Base-by-base conservation (phyloP, 1,140 invertebrate species). In the Scaptodrosophila lebanonensis region DNA sequence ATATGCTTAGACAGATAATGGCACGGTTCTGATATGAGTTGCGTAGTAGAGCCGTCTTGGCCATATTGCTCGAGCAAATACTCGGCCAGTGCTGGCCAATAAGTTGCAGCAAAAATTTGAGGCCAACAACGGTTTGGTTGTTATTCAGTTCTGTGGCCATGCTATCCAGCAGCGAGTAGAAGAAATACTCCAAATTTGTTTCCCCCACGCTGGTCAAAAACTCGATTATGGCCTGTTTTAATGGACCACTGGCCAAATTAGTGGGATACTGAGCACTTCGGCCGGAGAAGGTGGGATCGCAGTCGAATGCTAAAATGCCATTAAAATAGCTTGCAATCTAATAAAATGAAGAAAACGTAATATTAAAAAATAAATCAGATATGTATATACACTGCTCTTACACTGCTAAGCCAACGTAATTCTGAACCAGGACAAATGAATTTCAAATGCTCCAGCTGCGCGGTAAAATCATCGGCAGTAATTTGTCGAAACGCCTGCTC, bases 21-120 rank as follows among this genome's bases (percentile, higher is more conserved):
- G 93, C 92, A 32, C 93, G 89, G 82, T 95, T 95, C 71, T 95
- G 92, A 85, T 95, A 94, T 1, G 93, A 94, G 52, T 91, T 93
- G 32, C 91, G 88, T n/a, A 94, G 82, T 38, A 87, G 89, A 0
- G 88, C 88, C 47, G 90, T 88, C 85, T 93, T 94, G 5, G 88
- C 75, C 64, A 93, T 86, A 62, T 91, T 93, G 1, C 86, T 85
- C 1, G 88, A 71, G 11, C 90, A 90, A 52, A 93, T 89, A 42
- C 89, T 89, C 0, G 93, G 92, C 87, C 91, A 89, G 15, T 90
- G 88, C 45, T 89, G 88, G 1, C 91, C 91, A 54, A 94, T 84
- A 56, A 93, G 83, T 83, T 94, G 93, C 1, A 94, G 76, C 38
- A 92, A 88, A 38, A 94, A 88, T 48, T 93, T 93, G 64, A 93